Evolutionary conservation across 2,888 invertebrate species (phyloP), one percentile per base, ranked within the genome.

Genomic region (Meteorus cinctellus): DNA sequence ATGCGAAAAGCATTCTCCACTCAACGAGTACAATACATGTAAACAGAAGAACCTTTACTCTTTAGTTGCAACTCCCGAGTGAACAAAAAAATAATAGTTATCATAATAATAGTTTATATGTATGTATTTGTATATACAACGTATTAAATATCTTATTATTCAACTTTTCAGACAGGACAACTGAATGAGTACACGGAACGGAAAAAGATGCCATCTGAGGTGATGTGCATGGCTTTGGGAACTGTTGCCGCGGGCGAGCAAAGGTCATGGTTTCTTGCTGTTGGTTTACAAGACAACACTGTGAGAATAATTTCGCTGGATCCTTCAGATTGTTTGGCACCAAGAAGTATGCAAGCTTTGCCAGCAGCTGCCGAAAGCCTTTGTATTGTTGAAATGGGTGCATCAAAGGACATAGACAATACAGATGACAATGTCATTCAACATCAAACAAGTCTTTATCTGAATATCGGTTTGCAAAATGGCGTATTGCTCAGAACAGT

Each of bases 131-230:
- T 55, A 68, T 65, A 41, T 45, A 19, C 68, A 27, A 45, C 34
- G 19, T 45, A 65, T 36, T 59, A 36, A 55, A 72, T 51, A 10
- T 29, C 31, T 29, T 14, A 59, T 62, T 66, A 59, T 80, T 62
- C 80, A 83, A 79, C 80, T 82, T 92, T 92, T 63, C 89, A 98
- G 98, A 97, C 97, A 82, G 99, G 99, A 0, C 98, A 98, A 90
- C 91, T 99, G 69, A 98, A 99, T 90, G 99, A 99, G 89, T 99
- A 98, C 89, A 98, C 98, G 10, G 98, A 99, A 88, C 93, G 98
- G 12, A 98, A 98, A 86, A 97, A 98, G 87, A 95, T 99, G 94
- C 96, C 97, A 6, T 95, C 96, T 0, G 99, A 99, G 90, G 98
- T 99, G 0, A 95, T 99, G 82, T 99, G 99, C 88, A 99, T 99